These are phyloP conservation scores for Invenusta paracnida DNA, from an alignment of 2,888 invertebrate genomes.

Conservation along the genomic window DNA sequence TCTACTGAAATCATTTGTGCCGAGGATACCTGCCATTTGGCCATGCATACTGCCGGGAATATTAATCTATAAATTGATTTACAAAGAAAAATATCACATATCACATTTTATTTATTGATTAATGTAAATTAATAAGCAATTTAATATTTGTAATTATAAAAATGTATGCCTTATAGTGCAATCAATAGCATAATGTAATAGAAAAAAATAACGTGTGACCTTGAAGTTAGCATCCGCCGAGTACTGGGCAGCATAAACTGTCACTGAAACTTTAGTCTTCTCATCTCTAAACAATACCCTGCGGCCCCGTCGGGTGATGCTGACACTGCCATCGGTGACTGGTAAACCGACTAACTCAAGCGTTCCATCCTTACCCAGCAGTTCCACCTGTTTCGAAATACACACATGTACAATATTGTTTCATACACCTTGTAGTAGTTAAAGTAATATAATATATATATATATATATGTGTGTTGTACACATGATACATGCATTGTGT, in stretches of 20 bases:
- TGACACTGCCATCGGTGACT: not conserved
- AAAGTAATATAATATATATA: too few relatives aligned
- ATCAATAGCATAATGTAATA: too few relatives aligned
- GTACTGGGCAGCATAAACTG: not conserved
- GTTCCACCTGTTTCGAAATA: slow-evolving; percentile 1
- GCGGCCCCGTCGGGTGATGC: not conserved
- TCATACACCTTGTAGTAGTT: too few relatives aligned
- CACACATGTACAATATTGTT: too few relatives aligned
- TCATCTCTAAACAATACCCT: not conserved
- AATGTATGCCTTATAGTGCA: too few relatives aligned
- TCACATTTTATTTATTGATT: too few relatives aligned
- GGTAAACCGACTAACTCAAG: not conserved
- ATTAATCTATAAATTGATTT: not conserved
- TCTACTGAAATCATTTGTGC: not conserved
- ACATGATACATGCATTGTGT: too few relatives aligned
- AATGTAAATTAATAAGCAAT: too few relatives aligned
- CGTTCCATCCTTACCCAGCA: not conserved
- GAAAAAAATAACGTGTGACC: too few relatives aligned
- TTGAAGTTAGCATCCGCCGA: not conserved
- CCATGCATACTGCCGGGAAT: not conserved
- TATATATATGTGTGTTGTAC: too few relatives aligned
- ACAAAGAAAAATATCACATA: not conserved
- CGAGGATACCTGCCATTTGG: not conserved
- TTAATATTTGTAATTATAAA: too few relatives aligned
- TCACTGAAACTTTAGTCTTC: not conserved